Evolutionary conservation across 2,888 invertebrate species (phyloP), one percentile per base, ranked within the genome.

Genomic region (Polyploca ridens): DNA sequence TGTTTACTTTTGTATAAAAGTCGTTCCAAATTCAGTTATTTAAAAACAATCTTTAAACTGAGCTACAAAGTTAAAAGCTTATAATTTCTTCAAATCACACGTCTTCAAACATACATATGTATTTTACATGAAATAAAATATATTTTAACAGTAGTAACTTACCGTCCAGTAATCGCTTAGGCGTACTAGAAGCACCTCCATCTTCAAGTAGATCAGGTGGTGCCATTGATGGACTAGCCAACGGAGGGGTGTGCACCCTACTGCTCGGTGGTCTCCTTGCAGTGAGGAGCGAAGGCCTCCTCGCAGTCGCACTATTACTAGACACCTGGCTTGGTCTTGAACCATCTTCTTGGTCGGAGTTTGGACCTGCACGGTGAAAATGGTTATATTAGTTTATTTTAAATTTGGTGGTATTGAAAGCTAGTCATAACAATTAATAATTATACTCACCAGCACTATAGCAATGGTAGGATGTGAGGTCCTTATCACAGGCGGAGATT

Each of bases 401-500:
- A 13, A 41, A 38, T 35, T 35, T 38, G 38, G 38, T 38, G 27
- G 1, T 27, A 27, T 27, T 27, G 27, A 27, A 0, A 35, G 6
- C 35, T 35, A 35, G 35, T 27, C 27, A 1, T 27, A 35, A 35
- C 6, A 35, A 14, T 14, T 11, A 58, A 10, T 3, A 19, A 33
- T 58, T 1, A 33, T 58, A 82, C 86, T 88, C 71, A 94, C 94
- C 94, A 75, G 95, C 94, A 78, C 95, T 95, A 76, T 94, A 95
- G 80, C 96, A 96, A 79, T 95, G 95, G 76, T 95, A 95, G 77
- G 96, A 96, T 78, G 97, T 97, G 83, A 97, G 96, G 83, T 97
- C 97, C 89, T 97, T 97, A 90, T 97, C 97, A 93, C 98, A 99
- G 79, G 97, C 96, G 79, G 97, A 96, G 79, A 99, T 97, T 93